Conservation (phyloP, 2,797 vertebrate species). For the Botia almorhae region DNA sequence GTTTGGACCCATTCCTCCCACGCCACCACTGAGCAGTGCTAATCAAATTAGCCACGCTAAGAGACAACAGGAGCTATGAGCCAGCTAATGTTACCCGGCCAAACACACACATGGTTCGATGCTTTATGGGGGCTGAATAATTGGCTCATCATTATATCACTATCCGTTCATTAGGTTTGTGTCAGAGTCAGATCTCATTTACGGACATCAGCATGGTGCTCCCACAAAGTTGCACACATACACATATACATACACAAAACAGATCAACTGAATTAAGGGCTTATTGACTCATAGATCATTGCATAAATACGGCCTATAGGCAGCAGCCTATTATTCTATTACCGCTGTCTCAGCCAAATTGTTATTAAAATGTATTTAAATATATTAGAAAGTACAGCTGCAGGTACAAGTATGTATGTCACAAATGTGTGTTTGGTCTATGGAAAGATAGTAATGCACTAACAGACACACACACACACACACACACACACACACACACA, state of each 20-base stretch:
- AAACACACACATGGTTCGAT: slow-evolving; percentile 28
- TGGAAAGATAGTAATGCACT: not conserved
- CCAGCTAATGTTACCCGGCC: slow-evolving; percentile 47
- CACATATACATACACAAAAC: not conserved
- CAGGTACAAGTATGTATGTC: not conserved
- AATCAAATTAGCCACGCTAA: slow-evolving; percentile 86
- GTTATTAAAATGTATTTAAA: slow-evolving; percentile 45
- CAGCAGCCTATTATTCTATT: slow-evolving; percentile 41
- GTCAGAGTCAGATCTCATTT: slow-evolving; percentile 56
- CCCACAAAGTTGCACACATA: slow-evolving; percentile 4
- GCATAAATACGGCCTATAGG: slow-evolving; percentile 19
- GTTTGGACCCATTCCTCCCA: slow-evolving; percentile 69
- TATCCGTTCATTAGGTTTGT: slow-evolving; percentile 54
- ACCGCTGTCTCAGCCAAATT: slow-evolving; percentile 28
- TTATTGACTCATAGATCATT: slow-evolving; percentile 31
- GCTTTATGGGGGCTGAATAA: slow-evolving; percentile 50
- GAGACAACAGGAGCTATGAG: slow-evolving; percentile 67
- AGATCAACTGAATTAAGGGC: slow-evolving; percentile 19
- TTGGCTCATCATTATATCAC: slow-evolving; percentile 55
- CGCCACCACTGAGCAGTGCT: slow-evolving; percentile 74
- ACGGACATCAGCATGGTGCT: slow-evolving; percentile 47
- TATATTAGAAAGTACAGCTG: slow-evolving; percentile 25
- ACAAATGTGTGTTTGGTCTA: slow-evolving; percentile 16
- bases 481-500: slow-evolving; percentile 62
- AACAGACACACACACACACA: not conserved